Conservation (phyloP, 2,888 invertebrate genomes). For the Melanchra persicariae region DNA sequence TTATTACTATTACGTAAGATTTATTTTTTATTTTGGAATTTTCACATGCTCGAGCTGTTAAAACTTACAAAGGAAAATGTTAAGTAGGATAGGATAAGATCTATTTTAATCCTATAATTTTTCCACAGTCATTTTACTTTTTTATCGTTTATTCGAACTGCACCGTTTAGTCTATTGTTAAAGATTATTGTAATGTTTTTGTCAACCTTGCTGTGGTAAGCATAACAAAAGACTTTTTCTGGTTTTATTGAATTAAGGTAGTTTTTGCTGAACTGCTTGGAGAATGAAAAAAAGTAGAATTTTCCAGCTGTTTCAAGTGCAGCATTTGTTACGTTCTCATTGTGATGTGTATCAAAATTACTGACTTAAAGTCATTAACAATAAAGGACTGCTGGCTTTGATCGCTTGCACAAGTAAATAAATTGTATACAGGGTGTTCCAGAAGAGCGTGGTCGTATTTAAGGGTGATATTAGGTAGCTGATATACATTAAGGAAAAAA, state of each 20-base stretch:
- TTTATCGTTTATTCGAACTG: conserved; percentile 12
- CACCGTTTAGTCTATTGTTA: conserved; percentile 35
- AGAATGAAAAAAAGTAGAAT: conserved; percentile 10
- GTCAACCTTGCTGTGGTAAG: conserved; percentile 27
- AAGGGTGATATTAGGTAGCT: no score
- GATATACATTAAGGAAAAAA: no score
- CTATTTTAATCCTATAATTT: conserved; percentile 26
- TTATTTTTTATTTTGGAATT: no score
- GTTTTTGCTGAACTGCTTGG: neutral
- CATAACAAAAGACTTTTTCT: conserved; percentile 38
- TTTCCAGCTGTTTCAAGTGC: conserved; percentile 1
- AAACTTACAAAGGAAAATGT: no score
- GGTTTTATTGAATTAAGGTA: conserved; percentile 16
- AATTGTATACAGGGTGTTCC: neutral
- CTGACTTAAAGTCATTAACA: neutral
- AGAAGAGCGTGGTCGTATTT: no score
- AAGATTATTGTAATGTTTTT: conserved; percentile 36
- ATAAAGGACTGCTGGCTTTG: no score
- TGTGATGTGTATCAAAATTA: neutral
- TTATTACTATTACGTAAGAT: no score
- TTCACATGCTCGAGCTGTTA: no score
- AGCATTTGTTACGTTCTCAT: no score
- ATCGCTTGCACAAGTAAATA: no score
- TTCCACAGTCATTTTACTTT: neutral
- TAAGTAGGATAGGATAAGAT: neutral